Evolutionary conservation across 2,113 vertebrate species (phyloP).

Genomic region (Lepus timidus): DNA sequence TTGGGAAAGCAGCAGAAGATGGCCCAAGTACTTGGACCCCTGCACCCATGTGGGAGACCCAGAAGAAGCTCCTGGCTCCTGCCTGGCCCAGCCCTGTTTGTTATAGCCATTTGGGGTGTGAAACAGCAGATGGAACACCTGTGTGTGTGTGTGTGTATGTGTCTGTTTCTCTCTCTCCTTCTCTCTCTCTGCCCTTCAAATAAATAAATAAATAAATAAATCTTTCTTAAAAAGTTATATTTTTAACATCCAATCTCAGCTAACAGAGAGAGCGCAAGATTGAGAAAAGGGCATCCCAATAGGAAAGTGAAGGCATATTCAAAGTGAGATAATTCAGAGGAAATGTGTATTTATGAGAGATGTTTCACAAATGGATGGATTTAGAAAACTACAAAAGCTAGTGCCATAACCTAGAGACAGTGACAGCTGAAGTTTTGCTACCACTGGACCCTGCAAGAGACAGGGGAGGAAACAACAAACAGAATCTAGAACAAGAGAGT

Average conservation of each 20-base stretch:
- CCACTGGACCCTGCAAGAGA: not conserved
- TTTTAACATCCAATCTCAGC: constrained; percentile 25
- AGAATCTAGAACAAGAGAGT: not conserved
- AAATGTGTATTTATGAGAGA: not conserved
- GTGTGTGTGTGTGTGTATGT: too few relatives aligned
- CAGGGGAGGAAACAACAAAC: not conserved
- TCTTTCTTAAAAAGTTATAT: not conserved
- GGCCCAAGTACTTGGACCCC: too few relatives aligned
- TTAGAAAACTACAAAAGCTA: not conserved
- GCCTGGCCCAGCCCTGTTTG: too few relatives aligned
- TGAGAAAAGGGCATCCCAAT: not conserved
- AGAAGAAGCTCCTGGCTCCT: too few relatives aligned
- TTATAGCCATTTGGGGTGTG: too few relatives aligned
- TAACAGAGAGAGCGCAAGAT: not conserved
- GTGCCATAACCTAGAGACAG: not conserved
- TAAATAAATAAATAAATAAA: too few relatives aligned
- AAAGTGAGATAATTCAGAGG: not conserved
- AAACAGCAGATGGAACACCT: too few relatives aligned
- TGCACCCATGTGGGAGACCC: too few relatives aligned
- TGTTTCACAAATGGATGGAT: not conserved
- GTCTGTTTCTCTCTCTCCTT: too few relatives aligned
- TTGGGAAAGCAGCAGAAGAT: too few relatives aligned
- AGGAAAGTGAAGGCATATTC: not conserved
- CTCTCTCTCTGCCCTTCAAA: too few relatives aligned
- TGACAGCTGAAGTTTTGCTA: not conserved